These are phyloP conservation scores for Percina caprodes DNA, from an alignment of 2,113 vertebrate genomes.

Conservation along the genomic window DNA sequence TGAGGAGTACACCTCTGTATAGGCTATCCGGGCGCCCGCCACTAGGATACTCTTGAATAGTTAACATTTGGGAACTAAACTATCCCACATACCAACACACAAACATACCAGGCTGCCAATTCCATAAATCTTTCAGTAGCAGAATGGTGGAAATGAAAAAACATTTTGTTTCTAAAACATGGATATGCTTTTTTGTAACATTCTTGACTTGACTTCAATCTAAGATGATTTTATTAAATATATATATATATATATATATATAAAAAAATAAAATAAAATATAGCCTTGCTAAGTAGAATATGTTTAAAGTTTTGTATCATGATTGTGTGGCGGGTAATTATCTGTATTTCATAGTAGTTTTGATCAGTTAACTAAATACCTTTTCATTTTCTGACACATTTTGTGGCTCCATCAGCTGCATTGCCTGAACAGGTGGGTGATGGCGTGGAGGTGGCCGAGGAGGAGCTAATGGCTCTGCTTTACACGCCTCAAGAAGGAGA, in stretches of 20 bases:
- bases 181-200: not conserved
- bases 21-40: too few relatives aligned
- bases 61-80: not conserved
- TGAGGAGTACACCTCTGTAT: too few relatives aligned
- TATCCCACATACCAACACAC: too few relatives aligned
- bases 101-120: not conserved
- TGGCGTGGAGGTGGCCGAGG: slow-evolving; percentile 93
- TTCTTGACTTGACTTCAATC: not conserved
- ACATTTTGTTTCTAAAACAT: not conserved
- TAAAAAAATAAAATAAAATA: not conserved
- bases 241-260: too few relatives aligned
- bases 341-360: not conserved
- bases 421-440: slow-evolving; percentile 94
- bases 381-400: slow-evolving; percentile 5
- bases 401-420: slow-evolving; percentile 66
- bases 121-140: not conserved
- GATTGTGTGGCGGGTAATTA: not conserved
- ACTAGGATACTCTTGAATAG: not conserved
- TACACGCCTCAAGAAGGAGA: slow-evolving; percentile 97
- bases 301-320: not conserved
- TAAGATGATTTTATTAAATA: not conserved
- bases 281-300: not conserved
- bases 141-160: not conserved
- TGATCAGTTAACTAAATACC: not conserved
- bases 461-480: slow-evolving; percentile 92